Evolutionary conservation across 2,888 invertebrate genomes (phyloP).

Genomic region (Platycnemis pennipes): DNA sequence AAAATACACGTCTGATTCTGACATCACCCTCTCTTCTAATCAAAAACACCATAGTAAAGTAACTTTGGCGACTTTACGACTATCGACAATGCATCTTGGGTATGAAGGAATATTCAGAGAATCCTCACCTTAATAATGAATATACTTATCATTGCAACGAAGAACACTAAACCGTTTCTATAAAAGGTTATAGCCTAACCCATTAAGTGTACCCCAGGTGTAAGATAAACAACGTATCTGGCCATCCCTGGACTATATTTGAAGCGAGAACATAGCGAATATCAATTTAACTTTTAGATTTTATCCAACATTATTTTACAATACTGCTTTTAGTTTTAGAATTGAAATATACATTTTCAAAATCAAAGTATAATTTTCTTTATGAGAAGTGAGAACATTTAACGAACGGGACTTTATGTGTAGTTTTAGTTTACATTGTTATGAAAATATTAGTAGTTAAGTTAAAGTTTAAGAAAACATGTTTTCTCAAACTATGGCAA

Average conservation of each 20-base stretch:
- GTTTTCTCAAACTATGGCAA: not conserved
- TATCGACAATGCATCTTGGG: no score
- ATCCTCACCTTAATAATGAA: no score
- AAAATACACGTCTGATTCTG: no score
- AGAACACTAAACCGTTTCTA: not conserved
- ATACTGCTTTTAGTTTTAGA: constrained; percentile 42
- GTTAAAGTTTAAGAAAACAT: constrained; percentile 4
- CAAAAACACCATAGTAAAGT: no score
- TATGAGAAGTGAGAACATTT: constrained; percentile 28
- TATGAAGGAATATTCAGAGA: no score
- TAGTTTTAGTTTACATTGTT: constrained; percentile 65
- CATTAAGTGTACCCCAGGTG: not conserved
- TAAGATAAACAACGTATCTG: not conserved
- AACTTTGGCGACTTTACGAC: no score
- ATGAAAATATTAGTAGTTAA: constrained; percentile 50
- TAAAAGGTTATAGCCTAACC: not conserved
- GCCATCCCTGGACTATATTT: not conserved
- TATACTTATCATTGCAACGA: no score
- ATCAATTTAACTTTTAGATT: not conserved
- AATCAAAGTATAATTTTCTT: not conserved
- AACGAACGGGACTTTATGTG: constrained; percentile 41
- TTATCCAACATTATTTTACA: constrained; percentile 54
- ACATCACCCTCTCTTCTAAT: no score
- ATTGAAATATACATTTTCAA: constrained; percentile 27
- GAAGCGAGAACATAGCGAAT: not conserved